A percentile compares a stretch with the other conserved stretches of the same genome.
Evolutionary conservation across 1,140 invertebrate genomes (phyloP).

Genomic region (Dermatophagoides farinae): DNA sequence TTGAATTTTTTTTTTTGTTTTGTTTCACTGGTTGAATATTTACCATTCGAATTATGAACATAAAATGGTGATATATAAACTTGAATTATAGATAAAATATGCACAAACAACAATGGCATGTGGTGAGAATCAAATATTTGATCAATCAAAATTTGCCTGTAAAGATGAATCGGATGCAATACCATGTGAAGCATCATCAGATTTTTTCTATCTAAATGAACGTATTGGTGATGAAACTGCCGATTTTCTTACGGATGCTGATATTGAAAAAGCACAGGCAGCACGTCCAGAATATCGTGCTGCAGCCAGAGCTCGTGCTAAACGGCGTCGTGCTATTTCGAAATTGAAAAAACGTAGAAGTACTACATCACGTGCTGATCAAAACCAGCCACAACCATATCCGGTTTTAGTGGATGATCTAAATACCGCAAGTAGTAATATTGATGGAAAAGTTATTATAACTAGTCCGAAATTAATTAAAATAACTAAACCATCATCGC

Average conservation of each 20-base stretch:
- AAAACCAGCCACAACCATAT: background rate
- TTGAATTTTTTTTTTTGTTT: background rate
- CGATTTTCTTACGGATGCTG: background rate
- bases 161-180: background rate
- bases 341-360: background rate
- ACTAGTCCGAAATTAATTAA: too few species aligned
- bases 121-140: background rate
- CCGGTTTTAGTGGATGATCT: too few species aligned
- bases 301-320: background rate
- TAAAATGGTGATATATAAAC: background rate
- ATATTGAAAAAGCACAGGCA: background rate
- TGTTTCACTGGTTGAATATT: too few species aligned
- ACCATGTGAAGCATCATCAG: conserved; percentile 6
- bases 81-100: background rate
- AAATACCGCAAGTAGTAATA: too few species aligned
- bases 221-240: conserved; percentile 2
- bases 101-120: conserved; percentile 8
- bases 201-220: conserved; percentile 10
- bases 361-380: background rate
- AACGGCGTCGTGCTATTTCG: background rate
- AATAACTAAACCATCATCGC: too few species aligned
- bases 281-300: conserved; percentile 7
- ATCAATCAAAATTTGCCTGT: conserved; percentile 6
- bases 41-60: background rate
- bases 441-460: too few species aligned